Evolutionary conservation across 2,113 vertebrate species (phyloP).

Genomic region (Hippocampus zosterae): DNA sequence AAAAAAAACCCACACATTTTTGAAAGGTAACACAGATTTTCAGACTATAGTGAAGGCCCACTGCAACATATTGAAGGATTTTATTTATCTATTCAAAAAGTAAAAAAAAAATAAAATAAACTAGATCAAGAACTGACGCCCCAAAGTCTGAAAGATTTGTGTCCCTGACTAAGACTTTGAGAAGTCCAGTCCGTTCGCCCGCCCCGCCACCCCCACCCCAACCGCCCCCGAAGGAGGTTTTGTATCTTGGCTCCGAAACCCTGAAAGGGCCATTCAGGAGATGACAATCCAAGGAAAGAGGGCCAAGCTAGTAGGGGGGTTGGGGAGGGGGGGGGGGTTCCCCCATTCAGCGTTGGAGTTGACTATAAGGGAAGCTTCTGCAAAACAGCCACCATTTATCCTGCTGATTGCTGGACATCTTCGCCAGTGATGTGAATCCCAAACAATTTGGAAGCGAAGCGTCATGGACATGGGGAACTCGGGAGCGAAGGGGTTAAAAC

Average conservation of each 20-base stretch:
- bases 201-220: constrained; percentile 29
- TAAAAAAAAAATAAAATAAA: neutral
- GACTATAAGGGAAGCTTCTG: constrained; percentile 57
- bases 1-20: neutral
- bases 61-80: neutral
- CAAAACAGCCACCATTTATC: constrained; percentile 34
- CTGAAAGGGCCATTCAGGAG: constrained; percentile 72
- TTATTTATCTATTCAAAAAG: neutral
- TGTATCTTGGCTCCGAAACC: constrained; percentile 56
- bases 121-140: neutral
- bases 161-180: constrained; percentile 39
- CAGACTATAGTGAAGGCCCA: neutral
- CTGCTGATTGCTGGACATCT: constrained; percentile 42
- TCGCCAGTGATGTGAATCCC: constrained; percentile 66
- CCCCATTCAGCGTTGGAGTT: constrained; percentile 60
- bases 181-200: constrained; percentile 56
- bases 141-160: neutral
- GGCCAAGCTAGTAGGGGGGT: constrained; percentile 39
- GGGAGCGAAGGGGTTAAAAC: neutral
- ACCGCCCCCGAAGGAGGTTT: constrained; percentile 48
- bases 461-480: neutral
- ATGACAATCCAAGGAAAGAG: constrained; percentile 63
- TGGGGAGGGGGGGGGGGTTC: constrained; percentile 55
- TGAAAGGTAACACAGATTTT: neutral
- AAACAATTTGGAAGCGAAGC: constrained; percentile 37